Conservation (phyloP, 2,888 invertebrate genomes). For the Ophion costatus region DNA sequence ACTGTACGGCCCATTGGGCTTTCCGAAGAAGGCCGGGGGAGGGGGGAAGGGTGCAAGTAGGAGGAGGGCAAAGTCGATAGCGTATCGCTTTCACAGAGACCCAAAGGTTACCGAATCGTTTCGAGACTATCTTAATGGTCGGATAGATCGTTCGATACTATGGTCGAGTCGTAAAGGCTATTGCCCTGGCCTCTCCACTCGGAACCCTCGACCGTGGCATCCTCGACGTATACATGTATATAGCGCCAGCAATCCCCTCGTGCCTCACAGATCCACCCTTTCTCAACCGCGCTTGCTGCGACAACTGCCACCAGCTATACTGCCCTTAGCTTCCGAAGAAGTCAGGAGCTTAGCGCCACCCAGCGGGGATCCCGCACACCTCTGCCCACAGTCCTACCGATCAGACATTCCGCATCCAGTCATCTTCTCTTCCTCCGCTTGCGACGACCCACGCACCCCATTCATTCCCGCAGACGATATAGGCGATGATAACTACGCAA, state of each 20-base stretch:
- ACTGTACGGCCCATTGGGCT: conserved; percentile 55
- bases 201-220: conserved; percentile 67
- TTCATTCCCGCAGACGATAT: conserved; percentile 71
- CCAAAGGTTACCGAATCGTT: conserved; percentile 84
- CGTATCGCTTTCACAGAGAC: conserved; percentile 83
- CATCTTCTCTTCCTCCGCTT: conserved; percentile 39
- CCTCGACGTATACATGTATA: conserved; percentile 24
- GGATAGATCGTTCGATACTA: conserved; percentile 84
- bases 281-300: conserved; percentile 39
- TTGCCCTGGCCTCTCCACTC: conserved; percentile 79
- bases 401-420: conserved; percentile 52
- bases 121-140: conserved; percentile 83
- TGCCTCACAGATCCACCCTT: conserved; percentile 54
- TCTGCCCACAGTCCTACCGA: conserved; percentile 40
- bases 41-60: conserved; percentile 54
- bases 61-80: conserved; percentile 78
- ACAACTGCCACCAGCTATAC: conserved; percentile 54
- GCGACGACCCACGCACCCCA: conserved; percentile 73
- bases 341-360: conserved; percentile 76
- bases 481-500: conserved; percentile 50
- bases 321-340: conserved; percentile 72
- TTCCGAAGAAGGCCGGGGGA: not conserved
- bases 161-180: conserved; percentile 84
- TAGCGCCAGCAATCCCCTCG: conserved; percentile 51
- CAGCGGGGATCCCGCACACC: conserved; percentile 62